These are phyloP conservation scores for Drosophila putrida DNA, from an alignment of 2,888 invertebrate genomes.

Conservation along the genomic window DNA sequence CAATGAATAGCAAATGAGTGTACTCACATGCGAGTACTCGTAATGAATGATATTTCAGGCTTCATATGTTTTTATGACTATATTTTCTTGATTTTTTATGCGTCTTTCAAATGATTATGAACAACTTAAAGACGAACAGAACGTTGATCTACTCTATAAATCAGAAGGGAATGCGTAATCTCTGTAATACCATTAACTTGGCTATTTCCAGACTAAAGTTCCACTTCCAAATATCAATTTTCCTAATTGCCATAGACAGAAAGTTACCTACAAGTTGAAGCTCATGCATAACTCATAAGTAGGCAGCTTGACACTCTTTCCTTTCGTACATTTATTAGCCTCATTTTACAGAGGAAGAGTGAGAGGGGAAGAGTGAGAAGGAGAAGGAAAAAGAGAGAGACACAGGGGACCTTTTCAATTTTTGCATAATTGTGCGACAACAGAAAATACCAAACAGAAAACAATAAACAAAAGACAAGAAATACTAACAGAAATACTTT, in stretches of 20 bases:
- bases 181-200: constrained; percentile 14
- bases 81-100: constrained; percentile 21
- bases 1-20: constrained; percentile 51
- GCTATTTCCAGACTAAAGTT: constrained; percentile 13
- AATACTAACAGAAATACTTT: no score
- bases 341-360: constrained; percentile 33
- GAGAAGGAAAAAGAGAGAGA: constrained; percentile 14
- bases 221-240: constrained; percentile 48
- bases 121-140: not conserved
- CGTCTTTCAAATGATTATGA: constrained; percentile 16
- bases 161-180: constrained; percentile 23
- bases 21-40: constrained; percentile 31
- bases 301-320: constrained; percentile 20
- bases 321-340: constrained; percentile 56
- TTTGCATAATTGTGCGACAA: constrained; percentile 71
- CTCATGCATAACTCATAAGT: constrained; percentile 77
- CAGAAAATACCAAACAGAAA: constrained; percentile 30
- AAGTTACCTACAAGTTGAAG: constrained; percentile 18
- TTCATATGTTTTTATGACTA: constrained; percentile 17
- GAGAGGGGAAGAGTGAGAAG: constrained; percentile 7
- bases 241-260: constrained; percentile 45
- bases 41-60: constrained; percentile 19
- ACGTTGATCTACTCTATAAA: constrained; percentile 28
- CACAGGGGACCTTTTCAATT: constrained; percentile 34
- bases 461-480: constrained; percentile 52